Base-by-base conservation (phyloP, 2,113 vertebrate genomes). In the Collichthys lucidus region DNA sequence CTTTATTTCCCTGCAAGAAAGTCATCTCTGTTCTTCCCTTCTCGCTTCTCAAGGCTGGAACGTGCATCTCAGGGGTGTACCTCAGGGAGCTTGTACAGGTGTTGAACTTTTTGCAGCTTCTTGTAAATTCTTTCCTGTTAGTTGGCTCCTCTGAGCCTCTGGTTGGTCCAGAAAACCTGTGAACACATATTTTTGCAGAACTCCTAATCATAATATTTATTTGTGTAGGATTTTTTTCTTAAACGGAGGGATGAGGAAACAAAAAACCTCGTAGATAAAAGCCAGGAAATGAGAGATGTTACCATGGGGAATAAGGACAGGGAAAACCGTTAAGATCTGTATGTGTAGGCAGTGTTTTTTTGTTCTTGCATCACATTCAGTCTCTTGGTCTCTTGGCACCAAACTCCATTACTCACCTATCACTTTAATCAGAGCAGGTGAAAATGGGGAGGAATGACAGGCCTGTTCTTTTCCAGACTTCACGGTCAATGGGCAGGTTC, bases 321-420 rank as follows among this genome's bases (percentile, higher is more conserved):
- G 11, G 44, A 49, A 56, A 56, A 4, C 7, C 42, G 11, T 49
- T n/a, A 40, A 20, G 40, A 8, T 61, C 31, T 72, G 55, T n/a
- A 31, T 17, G 44, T 46, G 22, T 11, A 19, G 52, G 20, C n/a
- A 26, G 62, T 62, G 46, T 40, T 12, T 49, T n/a, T 69, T 14
- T 57, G 10, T 57, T 40, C 52, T 42, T 49, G 6, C 53, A n/a
- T 52, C 19, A 49, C 64, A 22, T 9, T 73, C 50, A 16, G n/a
- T 20, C 14, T 42, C 8, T 47, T 0, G 2, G 66, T 74, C 71
- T 67, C 79, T 50, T 52, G 71, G 55, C 24, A n/a, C 53, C 46
- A 66, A 69, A 85, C 24, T 55, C 64, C 52, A 86, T 83, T 83
- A 80, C 60, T 71, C 73, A 85, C 68, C 68, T 72, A 8, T 47